Conservation (phyloP, 1,140 invertebrate species). For the Cydia pomonella region DNA sequence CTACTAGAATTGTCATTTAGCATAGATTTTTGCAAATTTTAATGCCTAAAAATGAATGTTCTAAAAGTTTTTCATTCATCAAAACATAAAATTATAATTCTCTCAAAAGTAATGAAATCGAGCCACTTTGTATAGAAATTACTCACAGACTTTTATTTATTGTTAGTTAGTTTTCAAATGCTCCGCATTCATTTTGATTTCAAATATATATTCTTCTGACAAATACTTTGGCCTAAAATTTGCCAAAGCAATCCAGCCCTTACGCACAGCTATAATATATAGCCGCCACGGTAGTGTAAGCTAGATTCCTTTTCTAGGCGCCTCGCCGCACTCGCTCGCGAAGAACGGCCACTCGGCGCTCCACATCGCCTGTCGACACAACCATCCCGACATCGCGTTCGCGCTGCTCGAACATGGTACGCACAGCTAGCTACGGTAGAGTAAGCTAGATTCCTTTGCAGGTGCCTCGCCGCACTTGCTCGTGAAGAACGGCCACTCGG, state of each 20-base stretch:
- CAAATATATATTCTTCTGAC: no score
- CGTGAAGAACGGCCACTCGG: slow-evolving; percentile 99
- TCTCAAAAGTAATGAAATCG: no score
- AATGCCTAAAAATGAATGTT: no score
- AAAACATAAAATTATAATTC: no score
- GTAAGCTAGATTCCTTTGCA: slow-evolving; percentile 40
- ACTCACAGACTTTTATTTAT: no score
- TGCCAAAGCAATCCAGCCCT: not conserved
- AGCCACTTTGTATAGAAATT: no score
- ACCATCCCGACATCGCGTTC: slow-evolving; percentile 97
- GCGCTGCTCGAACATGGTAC: slow-evolving; percentile 92
- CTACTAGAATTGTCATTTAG: no score
- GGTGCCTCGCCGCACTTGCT: slow-evolving; percentile 96
- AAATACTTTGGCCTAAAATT: not conserved
- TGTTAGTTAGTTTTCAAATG: no score
- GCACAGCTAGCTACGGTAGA: slow-evolving; percentile 31
- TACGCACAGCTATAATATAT: slow-evolving; percentile 22
- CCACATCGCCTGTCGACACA: slow-evolving; percentile 99
- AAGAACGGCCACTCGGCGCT: slow-evolving; percentile 99
- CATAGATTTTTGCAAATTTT: no score
- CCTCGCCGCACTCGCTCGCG: slow-evolving; percentile 96
- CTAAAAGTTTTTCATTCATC: no score
- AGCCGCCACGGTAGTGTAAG: slow-evolving; percentile 27
- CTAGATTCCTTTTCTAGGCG: slow-evolving; percentile 78
- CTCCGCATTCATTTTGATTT: no score